These are phyloP conservation scores for Sinocyclocheilus anophthalmus DNA, from an alignment of 2,113 vertebrate species.

Conservation along the genomic window DNA sequence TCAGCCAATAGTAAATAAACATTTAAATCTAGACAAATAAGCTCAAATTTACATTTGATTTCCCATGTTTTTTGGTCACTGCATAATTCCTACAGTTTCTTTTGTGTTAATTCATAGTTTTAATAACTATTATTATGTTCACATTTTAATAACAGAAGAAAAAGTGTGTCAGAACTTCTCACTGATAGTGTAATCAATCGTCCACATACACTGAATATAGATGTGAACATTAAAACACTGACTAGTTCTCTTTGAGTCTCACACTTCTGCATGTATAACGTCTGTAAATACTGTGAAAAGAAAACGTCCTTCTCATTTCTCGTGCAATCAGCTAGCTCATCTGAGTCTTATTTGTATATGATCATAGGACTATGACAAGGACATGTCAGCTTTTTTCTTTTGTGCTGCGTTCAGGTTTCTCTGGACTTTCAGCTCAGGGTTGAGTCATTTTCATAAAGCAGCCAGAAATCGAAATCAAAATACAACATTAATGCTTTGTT, in stretches of 20 bases:
- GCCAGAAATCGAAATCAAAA: not conserved
- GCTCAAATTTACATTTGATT: too few species aligned
- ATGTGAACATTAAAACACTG: not conserved
- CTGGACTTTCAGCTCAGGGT: slow-evolving; percentile 28
- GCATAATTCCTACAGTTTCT: not conserved
- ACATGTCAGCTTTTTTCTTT: not conserved
- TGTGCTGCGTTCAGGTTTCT: not conserved
- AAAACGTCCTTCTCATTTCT: slow-evolving; percentile 17
- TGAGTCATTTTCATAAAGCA: slow-evolving; percentile 3
- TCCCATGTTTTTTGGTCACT: not conserved
- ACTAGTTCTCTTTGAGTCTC: not conserved
- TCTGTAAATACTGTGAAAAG: slow-evolving; percentile 72
- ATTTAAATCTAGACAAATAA: not conserved
- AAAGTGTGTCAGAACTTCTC: not conserved
- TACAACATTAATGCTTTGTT: slow-evolving; percentile 10
- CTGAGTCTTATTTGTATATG: slow-evolving; percentile 30
- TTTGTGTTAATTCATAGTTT: not conserved
- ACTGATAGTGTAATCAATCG: not conserved
- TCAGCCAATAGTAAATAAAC: not conserved
- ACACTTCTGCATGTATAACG: slow-evolving; percentile 58
- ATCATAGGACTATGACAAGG: slow-evolving; percentile 14
- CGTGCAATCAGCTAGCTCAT: slow-evolving; percentile 10
- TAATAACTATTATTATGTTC: not conserved
- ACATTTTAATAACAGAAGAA: not conserved
- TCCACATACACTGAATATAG: not conserved